A percentile compares a stretch with the other conserved stretches of the same genome.
Conservation (phyloP, 1,140 invertebrate species). For the Drusus annulatus region DNA sequence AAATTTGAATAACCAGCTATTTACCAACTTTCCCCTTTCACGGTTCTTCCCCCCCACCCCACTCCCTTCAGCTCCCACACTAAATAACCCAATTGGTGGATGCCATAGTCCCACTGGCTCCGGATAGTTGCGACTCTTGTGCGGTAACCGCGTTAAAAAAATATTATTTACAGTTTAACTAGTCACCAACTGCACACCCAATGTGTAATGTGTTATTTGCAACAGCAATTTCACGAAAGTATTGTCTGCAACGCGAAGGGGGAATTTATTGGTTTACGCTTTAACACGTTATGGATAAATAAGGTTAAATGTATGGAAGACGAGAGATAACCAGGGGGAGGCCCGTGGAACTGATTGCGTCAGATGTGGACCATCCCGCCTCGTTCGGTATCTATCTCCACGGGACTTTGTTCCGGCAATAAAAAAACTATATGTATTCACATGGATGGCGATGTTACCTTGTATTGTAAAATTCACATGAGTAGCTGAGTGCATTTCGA, state of each 20-base stretch:
- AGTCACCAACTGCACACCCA: too few species aligned
- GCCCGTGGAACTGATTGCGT: conserved; percentile 31
- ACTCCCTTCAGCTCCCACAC: too few species aligned
- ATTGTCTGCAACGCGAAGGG: conserved; percentile 14
- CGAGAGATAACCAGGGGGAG: conserved; percentile 8
- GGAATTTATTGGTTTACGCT: conserved; percentile 42
- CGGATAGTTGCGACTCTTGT: too few species aligned
- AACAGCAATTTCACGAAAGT: conserved; percentile 18
- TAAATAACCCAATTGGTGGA: too few species aligned
- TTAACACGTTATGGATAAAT: conserved; percentile 43
- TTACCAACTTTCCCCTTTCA: too few species aligned
- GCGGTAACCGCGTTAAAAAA: too few species aligned
- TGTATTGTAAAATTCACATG: too few species aligned
- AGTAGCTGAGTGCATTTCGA: too few species aligned
- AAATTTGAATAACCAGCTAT: too few species aligned
- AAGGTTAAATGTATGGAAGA: conserved; percentile 40
- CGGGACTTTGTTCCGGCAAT: background rate
- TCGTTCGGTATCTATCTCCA: background rate
- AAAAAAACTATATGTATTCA: conserved; percentile 20
- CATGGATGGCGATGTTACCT: background rate
- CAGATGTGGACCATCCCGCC: conserved; percentile 27
- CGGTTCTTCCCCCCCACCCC: too few species aligned
- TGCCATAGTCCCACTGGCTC: too few species aligned
- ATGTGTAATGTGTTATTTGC: background rate
- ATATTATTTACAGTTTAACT: too few species aligned